A percentile compares a stretch with the other conserved stretches of the same genome.
Evolutionary conservation across 2,888 invertebrate genomes (phyloP).

Genomic region (Aphidoletes aphidimyza): DNA sequence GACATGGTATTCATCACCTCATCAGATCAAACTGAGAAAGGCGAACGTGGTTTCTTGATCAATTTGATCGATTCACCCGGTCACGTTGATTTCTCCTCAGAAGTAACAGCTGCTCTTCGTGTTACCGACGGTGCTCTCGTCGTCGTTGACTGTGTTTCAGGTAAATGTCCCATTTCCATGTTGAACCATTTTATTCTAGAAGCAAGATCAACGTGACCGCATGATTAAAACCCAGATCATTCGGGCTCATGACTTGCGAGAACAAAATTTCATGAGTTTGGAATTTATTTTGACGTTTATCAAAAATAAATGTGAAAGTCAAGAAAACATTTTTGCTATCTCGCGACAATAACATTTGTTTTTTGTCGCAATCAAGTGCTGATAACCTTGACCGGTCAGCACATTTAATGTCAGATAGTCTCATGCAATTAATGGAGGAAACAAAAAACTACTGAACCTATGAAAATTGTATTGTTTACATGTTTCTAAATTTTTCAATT

Average conservation of each 20-base stretch:
- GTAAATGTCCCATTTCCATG: conserved; percentile 67
- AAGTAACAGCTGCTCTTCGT: conserved; percentile 99
- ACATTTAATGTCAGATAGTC: not conserved
- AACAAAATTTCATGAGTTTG: not conserved
- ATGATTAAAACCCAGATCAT: conserved; percentile 42
- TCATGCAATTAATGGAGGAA: not conserved
- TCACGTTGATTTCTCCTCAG: conserved; percentile 99
- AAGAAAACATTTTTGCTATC: not conserved
- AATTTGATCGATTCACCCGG: conserved; percentile 99
- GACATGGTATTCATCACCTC: conserved; percentile 94
- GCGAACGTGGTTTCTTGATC: conserved; percentile 96
- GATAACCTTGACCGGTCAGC: conserved; percentile 1
- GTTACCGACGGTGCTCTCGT: conserved; percentile 99
- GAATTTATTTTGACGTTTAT: not conserved
- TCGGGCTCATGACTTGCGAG: conserved; percentile 45
- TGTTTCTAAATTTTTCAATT: not conserved
- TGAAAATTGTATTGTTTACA: not conserved
- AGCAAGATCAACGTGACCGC: conserved; percentile 43
- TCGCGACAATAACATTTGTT: not conserved
- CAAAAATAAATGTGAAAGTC: not conserved
- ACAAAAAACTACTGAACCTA: too few species aligned
- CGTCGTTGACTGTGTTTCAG: conserved; percentile 99
- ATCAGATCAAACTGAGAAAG: conserved; percentile 90
- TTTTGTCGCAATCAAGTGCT: not conserved
- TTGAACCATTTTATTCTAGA: too few species aligned